phyloP scores from a whole-genome alignment of 2,113 vertebrate genomes.

The Illadopsis cleaveri region DNA sequence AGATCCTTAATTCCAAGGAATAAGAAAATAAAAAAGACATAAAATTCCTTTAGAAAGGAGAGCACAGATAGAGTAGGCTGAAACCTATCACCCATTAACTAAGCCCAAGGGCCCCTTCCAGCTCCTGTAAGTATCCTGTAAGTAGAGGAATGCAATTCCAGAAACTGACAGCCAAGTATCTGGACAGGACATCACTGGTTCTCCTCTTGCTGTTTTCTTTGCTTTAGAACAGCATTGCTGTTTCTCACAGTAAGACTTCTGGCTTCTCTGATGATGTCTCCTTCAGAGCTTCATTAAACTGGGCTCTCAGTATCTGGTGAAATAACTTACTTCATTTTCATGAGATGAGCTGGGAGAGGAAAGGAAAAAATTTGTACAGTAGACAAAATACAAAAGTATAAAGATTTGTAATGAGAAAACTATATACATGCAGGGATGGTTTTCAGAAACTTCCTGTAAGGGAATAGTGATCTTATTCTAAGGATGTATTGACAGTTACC shows the following conservation, averaged over 20 bases:
- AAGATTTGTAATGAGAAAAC: neutral
- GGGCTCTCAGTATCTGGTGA: neutral
- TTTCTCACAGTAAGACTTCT: neutral
- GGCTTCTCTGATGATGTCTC: neutral
- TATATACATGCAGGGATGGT: neutral
- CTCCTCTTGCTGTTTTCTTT: neutral
- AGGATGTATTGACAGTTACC: neutral
- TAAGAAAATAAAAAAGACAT: neutral
- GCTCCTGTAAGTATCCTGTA: neutral
- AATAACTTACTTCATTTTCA: neutral
- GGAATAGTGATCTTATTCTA: neutral
- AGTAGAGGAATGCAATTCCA: neutral
- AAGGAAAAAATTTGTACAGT: neutral
- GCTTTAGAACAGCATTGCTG: neutral
- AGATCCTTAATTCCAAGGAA: neutral
- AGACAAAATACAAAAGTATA: neutral
- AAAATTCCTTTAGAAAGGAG: constrained; percentile 1
- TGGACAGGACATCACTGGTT: neutral
- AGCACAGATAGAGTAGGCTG: neutral
- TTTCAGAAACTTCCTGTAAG: neutral
- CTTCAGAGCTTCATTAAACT: neutral
- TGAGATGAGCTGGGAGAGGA: neutral
- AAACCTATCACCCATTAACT: neutral
- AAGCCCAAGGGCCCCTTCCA: neutral
- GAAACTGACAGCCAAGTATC: neutral